Conservation (phyloP, 2,113 vertebrate species). For the Phasianus colchicus region DNA sequence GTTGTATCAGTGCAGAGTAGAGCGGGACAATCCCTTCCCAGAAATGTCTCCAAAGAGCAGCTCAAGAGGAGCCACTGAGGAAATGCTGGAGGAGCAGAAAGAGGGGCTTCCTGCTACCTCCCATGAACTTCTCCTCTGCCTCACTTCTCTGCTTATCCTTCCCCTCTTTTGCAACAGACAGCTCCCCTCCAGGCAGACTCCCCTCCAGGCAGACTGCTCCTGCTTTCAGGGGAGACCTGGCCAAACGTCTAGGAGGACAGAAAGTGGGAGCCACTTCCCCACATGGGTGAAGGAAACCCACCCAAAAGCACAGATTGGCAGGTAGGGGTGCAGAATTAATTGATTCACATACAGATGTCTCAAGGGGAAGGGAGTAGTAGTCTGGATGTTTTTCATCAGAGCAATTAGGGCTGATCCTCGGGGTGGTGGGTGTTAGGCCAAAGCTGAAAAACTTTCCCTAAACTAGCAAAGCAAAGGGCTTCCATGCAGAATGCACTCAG, state of each 20-base stretch:
- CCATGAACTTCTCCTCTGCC: not conserved
- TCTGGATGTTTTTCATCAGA: conserved; percentile 49
- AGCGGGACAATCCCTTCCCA: no score
- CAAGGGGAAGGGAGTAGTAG: conserved; percentile 42
- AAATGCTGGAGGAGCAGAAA: not conserved
- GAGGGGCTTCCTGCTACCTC: not conserved
- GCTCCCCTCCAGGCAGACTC: not conserved
- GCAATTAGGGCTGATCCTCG: conserved; percentile 43
- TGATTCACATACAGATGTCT: conserved; percentile 27
- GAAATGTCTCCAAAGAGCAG: not conserved
- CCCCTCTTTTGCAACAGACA: not conserved
- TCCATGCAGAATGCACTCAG: conserved; percentile 8
- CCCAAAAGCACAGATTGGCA: not conserved
- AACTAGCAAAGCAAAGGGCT: conserved; percentile 48
- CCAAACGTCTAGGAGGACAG: not conserved
- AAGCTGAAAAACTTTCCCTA: conserved; percentile 46
- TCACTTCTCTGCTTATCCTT: not conserved
- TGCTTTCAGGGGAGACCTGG: not conserved
- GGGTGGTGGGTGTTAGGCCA: conserved; percentile 45
- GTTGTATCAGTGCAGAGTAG: no score
- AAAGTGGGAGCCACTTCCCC: not conserved
- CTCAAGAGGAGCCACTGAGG: not conserved
- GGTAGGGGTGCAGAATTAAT: not conserved
- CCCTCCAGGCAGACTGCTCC: not conserved
- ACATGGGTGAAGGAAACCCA: not conserved